phyloP scores from a whole-genome alignment of 2,113 vertebrate species.

The Astur gentilis region DNA sequence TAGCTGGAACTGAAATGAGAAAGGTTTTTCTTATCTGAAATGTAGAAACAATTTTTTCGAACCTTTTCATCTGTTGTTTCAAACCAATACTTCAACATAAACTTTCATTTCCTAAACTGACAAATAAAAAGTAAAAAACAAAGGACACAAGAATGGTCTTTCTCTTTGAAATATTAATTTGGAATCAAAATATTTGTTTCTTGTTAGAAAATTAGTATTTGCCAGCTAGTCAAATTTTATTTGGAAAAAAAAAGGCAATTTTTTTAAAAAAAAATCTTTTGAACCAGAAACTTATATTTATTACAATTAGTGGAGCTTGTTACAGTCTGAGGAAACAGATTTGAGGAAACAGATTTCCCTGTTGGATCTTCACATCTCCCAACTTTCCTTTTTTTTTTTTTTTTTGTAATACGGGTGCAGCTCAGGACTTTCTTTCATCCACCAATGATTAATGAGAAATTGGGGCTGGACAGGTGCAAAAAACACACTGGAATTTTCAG shows the following conservation, averaged over 20 bases:
- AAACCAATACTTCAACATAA: not conserved
- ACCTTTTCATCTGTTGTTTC: not conserved
- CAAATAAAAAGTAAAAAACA: not conserved
- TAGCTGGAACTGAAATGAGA: not conserved
- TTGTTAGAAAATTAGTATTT: not conserved
- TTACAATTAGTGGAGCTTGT: not conserved
- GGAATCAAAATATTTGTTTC: not conserved
- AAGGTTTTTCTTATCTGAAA: not conserved
- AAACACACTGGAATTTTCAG: not conserved
- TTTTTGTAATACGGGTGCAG: not conserved
- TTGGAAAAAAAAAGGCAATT: not conserved
- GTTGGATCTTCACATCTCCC: not conserved
- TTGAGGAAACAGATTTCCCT: not conserved
- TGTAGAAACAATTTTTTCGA: not conserved
- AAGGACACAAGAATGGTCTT: not conserved
- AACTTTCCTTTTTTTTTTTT: no score
- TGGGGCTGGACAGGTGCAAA: not conserved
- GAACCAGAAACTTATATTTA: not conserved
- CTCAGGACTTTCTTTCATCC: not conserved
- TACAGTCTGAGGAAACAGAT: not conserved
- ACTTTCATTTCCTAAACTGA: not conserved
- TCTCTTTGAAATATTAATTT: not conserved
- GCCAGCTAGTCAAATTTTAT: not conserved
- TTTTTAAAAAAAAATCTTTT: not conserved
- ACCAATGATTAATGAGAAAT: not conserved